Conservation (phyloP, 2,797 vertebrate species). For the Falco peregrinus region DNA sequence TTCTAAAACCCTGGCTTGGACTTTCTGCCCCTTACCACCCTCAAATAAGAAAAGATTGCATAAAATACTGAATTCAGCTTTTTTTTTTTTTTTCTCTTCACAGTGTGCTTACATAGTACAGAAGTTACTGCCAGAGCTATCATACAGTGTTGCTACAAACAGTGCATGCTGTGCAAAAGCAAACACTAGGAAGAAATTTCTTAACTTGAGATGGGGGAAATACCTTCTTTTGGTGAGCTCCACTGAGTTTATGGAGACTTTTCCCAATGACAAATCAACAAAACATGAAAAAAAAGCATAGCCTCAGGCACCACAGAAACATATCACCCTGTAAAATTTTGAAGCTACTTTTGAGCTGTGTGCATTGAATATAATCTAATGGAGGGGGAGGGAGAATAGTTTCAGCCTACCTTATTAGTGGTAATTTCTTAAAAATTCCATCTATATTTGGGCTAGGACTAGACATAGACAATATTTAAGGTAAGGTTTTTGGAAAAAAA, state of each 20-base stretch:
- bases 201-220: neutral
- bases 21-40: neutral
- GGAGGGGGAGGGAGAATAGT: accelerated
- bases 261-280: neutral
- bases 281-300: neutral
- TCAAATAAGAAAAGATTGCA: neutral
- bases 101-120: neutral
- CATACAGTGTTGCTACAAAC: neutral
- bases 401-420: neutral
- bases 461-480: neutral
- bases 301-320: neutral
- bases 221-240: neutral
- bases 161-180: neutral
- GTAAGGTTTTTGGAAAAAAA: neutral
- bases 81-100: neutral
- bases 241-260: neutral
- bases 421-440: neutral
- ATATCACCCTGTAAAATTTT: neutral
- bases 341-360: neutral
- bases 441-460: neutral
- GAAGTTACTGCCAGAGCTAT: neutral
- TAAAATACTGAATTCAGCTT: neutral
- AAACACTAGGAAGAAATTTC: neutral
- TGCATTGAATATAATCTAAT: neutral
- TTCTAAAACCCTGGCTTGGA: neutral